Conservation (phyloP, 2,113 vertebrate genomes). For the Bubo blakistoni region DNA sequence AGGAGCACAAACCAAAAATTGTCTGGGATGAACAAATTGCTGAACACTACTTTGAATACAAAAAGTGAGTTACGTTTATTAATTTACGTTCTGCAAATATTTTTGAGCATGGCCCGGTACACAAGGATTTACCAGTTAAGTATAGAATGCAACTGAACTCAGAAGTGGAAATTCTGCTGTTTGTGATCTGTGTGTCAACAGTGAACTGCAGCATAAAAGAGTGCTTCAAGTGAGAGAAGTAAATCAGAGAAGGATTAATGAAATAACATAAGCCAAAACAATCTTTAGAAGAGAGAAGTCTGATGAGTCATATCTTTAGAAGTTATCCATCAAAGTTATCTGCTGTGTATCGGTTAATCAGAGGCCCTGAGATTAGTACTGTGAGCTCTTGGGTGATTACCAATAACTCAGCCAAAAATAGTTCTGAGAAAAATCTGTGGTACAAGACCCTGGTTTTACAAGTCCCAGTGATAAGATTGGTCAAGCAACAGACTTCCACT, state of each 20-base stretch:
- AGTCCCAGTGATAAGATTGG: not conserved
- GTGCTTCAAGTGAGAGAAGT: not conserved
- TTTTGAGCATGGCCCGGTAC: not conserved
- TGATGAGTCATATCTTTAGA: not conserved
- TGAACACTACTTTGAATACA: constrained; percentile 93
- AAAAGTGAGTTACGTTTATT: constrained; percentile 77
- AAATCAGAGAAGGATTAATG: not conserved
- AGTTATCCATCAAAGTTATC: not conserved
- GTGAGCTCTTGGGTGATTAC: not conserved
- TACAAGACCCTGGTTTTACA: not conserved
- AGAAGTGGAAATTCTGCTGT: not conserved
- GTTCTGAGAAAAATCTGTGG: not conserved
- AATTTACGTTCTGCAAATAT: not conserved
- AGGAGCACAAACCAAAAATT: constrained; percentile 87
- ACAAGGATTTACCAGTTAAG: not conserved
- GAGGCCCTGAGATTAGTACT: not conserved
- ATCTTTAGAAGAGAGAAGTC: not conserved
- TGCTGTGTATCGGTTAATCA: not conserved
- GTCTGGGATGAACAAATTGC: constrained; percentile 87
- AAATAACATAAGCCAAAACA: not conserved
- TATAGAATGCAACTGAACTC: not conserved
- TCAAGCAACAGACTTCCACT: not conserved
- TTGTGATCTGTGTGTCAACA: not conserved
- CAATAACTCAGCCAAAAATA: not conserved
- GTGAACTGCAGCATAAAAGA: not conserved